Base-by-base conservation (phyloP, 2,888 invertebrate genomes). In the Lissocephala sabroskyi region DNA sequence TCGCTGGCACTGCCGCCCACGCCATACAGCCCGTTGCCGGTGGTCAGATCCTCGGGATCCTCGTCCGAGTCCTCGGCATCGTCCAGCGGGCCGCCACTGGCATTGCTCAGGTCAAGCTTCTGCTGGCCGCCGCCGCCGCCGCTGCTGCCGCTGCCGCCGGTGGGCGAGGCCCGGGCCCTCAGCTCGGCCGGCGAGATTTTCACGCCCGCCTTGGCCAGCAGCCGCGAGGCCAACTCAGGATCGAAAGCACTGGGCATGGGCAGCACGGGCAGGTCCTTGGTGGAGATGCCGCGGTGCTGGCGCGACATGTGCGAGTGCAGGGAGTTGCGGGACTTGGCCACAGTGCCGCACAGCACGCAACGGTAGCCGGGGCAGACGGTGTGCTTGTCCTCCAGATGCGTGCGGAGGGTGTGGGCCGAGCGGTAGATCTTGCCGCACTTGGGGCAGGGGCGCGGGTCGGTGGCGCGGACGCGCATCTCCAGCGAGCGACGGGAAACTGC, bases 181-280 rank as follows among this genome's bases (percentile, higher is more conserved):
- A 95, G 83, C 79, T 95, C 94, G 13, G 94, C 94, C 0, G 94
- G 89, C 5, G 92, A 92, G 44, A 94, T 93, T 83, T 94, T 94
- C 7, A 95, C 93, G 7, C 95, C 95, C 0, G 95, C 95, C 83
- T 95, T 95, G 29, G 94, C 94, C 58, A 95, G 85, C 56, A 95
- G 86, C 59, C 93, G 90, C 85, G 92, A 92, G 49, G 96, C 96
- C 41, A 96, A 87, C 57, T 95, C 95, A 0, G 96, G 95, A 85
- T 95, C 95, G 83, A 95, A 96, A 16, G 95, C 91, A 52, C 94
- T 93, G 16, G 96, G 96, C 95, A 96, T 96, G 52, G 95, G 95
- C 61, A 95, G 86, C 35, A 96, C 95, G 7, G 96, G 96, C 70
- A 96, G 86, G 84, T 96, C 96, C 86, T 96, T 95, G 71, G 95